Evolutionary conservation across 2,888 invertebrate genomes (phyloP), one percentile per base, ranked within the genome.

Genomic region (Pediacus dermestoides): DNA sequence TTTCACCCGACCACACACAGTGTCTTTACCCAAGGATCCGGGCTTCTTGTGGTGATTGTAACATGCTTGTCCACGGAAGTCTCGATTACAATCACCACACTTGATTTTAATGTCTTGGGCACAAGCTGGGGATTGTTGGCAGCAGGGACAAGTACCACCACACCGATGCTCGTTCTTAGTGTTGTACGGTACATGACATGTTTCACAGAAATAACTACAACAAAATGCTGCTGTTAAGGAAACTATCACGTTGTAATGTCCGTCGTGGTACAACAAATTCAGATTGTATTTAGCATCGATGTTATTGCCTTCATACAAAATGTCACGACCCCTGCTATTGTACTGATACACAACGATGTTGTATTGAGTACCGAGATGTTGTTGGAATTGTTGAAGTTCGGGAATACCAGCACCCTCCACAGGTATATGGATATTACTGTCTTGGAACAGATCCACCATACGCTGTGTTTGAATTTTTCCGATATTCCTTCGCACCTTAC

Each of bases 221-320:
- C 39, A 39, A 28, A 57, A 55, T 4, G 50, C 48, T 4, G 52
- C 46, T 3, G 55, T 55, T 6, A 54, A 30, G 18, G 49, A 50
- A 1, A 39, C 49, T 7, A 54, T 50, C 2, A 56, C 51, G 31
- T 55, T 54, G 26, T 39, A 52, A 33, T 50, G 56, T 4, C 38
- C 30, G 3, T 53, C 16, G 22, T 49, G 40, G 34, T 44, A 45
- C 1, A 57, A 12, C 9, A 57, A 36, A 44, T 57, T 55, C 9
- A 55, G 8, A 25, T 34, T 28, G n/a, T 28, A 14, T 16, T 15
- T 15, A 34, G 8, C 16, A 9, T 16, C 34, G 14, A 11, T 16
- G 14, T 13, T 10, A 21, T 7, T 9, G 2, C 42, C 39, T 33
- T 38, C 39, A 37, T 40, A 46, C 8, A 46, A 30, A 25, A 43